A percentile compares a stretch with the other conserved stretches of the same genome.
These are phyloP conservation scores for Euura saliciscinereae DNA, from an alignment of 1,140 invertebrate genomes.

Conservation along the genomic window DNA sequence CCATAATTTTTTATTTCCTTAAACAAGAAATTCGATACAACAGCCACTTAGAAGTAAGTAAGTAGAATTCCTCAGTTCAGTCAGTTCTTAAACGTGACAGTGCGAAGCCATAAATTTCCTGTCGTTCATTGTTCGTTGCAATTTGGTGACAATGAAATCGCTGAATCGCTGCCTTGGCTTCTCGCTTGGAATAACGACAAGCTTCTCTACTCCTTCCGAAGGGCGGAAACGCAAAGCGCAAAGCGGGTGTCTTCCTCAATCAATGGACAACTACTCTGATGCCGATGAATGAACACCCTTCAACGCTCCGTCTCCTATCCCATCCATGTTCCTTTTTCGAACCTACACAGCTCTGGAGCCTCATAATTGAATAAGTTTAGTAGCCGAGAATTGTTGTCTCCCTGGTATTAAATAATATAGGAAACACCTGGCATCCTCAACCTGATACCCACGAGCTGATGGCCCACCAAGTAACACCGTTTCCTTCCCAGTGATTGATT, in stretches of 20 bases:
- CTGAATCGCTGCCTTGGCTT: background rate
- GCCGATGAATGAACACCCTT: background rate
- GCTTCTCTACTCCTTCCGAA: background rate
- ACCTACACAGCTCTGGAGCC: background rate
- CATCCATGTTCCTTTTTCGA: background rate
- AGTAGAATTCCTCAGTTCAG: background rate
- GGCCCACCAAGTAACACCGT: background rate
- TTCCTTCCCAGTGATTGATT: background rate
- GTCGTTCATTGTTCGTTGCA: background rate
- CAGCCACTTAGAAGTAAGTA: too few species aligned
- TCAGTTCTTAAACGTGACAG: background rate
- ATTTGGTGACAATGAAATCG: background rate
- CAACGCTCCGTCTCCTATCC: background rate
- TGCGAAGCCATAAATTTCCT: background rate
- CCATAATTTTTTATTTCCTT: too few species aligned
- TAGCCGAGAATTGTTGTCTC: background rate
- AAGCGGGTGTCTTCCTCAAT: constrained; percentile 3
- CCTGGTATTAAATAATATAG: background rate
- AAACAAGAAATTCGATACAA: too few species aligned
- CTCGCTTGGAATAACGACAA: background rate
- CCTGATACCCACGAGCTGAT: background rate
- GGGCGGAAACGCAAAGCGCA: background rate
- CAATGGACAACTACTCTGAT: background rate
- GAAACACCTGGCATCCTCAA: background rate
- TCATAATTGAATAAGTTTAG: background rate